A percentile compares a stretch with the other conserved stretches of the same genome.
phyloP scores from a whole-genome alignment of 2,113 vertebrate genomes.

The Tricholaema leucomelas region DNA sequence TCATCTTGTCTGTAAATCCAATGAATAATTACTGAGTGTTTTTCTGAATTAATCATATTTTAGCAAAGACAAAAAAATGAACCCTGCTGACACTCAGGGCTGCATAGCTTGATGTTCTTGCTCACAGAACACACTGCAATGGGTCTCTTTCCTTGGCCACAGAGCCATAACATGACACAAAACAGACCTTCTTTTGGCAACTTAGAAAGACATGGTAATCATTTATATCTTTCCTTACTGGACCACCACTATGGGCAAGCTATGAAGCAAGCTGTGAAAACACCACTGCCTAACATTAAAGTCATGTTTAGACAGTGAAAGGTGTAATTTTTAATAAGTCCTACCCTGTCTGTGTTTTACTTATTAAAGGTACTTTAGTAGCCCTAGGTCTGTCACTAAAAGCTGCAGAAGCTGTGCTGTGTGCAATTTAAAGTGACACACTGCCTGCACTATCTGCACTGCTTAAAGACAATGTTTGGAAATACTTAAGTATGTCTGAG shows the following conservation, averaged over 20 bases:
- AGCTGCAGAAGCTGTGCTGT: background rate
- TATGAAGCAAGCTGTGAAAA: conserved; percentile 59
- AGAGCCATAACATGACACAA: conserved; percentile 3
- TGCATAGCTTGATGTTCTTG: background rate
- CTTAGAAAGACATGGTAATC: conserved; percentile 27
- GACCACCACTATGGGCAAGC: conserved; percentile 26
- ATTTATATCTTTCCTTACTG: conserved; percentile 51
- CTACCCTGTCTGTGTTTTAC: conserved; percentile 13
- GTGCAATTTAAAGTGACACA: conserved; percentile 22
- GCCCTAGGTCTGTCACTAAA: background rate
- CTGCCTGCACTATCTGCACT: background rate
- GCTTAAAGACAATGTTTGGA: background rate
- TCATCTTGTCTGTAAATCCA: background rate
- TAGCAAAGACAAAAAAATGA: conserved; percentile 11
- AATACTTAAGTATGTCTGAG: background rate
- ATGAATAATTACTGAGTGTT: too few relatives aligned
- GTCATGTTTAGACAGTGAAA: conserved; percentile 41
- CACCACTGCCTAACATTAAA: conserved; percentile 23
- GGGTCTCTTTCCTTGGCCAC: background rate
- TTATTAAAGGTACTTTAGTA: conserved; percentile 33
- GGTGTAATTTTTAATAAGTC: conserved; percentile 57
- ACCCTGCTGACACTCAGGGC: background rate
- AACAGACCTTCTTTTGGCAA: conserved; percentile 46
- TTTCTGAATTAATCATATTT: background rate
- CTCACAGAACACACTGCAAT: background rate